These are phyloP conservation scores for Melinaea menophilus DNA, from an alignment of 2,888 invertebrate genomes.

Conservation along the genomic window DNA sequence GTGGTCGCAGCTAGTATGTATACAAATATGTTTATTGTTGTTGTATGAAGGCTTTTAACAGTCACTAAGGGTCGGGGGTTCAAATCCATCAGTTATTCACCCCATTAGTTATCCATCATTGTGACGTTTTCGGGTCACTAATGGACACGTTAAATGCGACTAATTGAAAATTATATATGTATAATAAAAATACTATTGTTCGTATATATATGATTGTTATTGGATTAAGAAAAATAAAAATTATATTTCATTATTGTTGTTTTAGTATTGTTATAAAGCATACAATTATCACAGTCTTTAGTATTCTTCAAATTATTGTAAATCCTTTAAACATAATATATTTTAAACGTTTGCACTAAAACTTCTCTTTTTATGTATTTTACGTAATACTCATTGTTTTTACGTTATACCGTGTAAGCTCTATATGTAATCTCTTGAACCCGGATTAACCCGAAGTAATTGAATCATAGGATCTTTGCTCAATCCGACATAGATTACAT, in stretches of 20 bases:
- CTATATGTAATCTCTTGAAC: constrained; percentile 6
- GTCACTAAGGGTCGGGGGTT: constrained; percentile 12
- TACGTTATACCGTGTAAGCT: background rate
- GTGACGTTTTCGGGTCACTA: constrained; percentile 23
- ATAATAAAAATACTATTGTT: no score
- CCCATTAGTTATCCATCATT: constrained; percentile 26
- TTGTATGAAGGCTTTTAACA: background rate
- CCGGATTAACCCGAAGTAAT: constrained; percentile 15
- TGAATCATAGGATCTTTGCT: constrained; percentile 8
- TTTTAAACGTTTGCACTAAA: no score
- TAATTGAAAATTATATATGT: constrained; percentile 11
- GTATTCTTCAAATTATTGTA: no score
- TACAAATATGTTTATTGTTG: no score
- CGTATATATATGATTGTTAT: no score
- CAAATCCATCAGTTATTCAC: constrained; percentile 19
- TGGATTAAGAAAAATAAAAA: no score
- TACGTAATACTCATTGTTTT: background rate
- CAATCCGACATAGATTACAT: background rate
- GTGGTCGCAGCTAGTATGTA: no score
- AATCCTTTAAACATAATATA: no score
- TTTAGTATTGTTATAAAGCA: no score
- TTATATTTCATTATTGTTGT: no score
- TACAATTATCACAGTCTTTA: no score
- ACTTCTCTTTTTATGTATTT: no score
- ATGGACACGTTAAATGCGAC: constrained; percentile 17